Evolutionary conservation across 2,113 vertebrate species (phyloP), one percentile per base, ranked within the genome.

Genomic region (Hydrochoerus hydrochaeris): DNA sequence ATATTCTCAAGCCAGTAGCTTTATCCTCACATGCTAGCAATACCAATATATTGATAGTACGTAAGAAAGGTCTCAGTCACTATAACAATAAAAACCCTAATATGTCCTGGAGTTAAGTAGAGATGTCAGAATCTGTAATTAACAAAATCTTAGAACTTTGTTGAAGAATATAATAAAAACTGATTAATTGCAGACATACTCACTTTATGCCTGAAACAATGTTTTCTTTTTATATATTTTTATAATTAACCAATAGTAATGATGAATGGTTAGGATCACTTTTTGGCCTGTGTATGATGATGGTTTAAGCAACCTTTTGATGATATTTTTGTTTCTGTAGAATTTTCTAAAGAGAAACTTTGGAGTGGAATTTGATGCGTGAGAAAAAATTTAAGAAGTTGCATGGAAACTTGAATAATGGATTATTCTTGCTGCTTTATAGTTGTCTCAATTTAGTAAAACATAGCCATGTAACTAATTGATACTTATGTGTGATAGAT

Each of bases 401-500:
- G 32, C 10, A 16, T 46, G 58, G 62, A 92, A 54, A 73, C 93
- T 82, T 93, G 73, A 95, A 57, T 19, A 88, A 13, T 22, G 7
- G 35, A n/a, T 84, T 62, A 88, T 92, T 95, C n/a, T 77, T 81
- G 35, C 16, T 57, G 67, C n/a, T 90, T 97, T 97, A 83, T 90
- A 97, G 44, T 89, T 67, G 5, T 92, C 67, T 88, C 28, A 85
- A 1, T 85, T 95, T 92, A 80, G 44, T 96, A 38, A 44, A 65
- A 82, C 83, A 77, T 44, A 73, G 12, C 58, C 71, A 19, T 52
- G 14, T 65, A 87, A 78, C 5, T 73, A 91, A 82, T 60, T 88
- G 32, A 35, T 82, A 82, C 82, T 93, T 95, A 16, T 46, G 8
- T 90, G 52, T 77, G 75, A 62, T 52, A 57, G 35, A 7, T 84